These are phyloP conservation scores for Aphelenchoides avenae DNA, from an alignment of 1,140 invertebrate genomes.

Conservation along the genomic window DNA sequence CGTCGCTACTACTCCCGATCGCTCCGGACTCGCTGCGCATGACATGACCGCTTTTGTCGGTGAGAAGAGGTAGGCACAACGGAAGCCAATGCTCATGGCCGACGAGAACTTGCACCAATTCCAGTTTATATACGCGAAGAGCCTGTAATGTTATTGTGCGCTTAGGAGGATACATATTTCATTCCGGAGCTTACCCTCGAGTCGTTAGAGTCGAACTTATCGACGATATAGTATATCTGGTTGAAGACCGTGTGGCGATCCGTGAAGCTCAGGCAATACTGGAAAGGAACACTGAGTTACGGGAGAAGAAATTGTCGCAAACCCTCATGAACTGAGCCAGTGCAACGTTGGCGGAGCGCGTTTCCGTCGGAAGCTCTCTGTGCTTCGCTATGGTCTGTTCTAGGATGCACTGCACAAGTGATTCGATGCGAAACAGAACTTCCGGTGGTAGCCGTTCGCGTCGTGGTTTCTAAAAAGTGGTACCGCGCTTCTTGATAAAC, in stretches of 20 bases:
- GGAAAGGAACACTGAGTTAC: slow-evolving; percentile 51
- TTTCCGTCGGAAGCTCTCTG: slow-evolving; percentile 38
- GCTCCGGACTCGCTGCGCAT: slow-evolving; percentile 44
- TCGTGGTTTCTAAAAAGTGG: slow-evolving; percentile 24
- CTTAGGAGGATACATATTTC: too few species aligned
- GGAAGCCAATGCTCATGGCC: slow-evolving; percentile 64
- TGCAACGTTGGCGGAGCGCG: slow-evolving; percentile 46
- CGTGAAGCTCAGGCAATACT: slow-evolving; percentile 84
- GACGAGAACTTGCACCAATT: slow-evolving; percentile 60
- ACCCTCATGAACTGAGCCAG: slow-evolving; percentile 50
- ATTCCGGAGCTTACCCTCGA: slow-evolving; percentile 64
- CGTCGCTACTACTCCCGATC: too few species aligned
- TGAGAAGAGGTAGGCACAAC: slow-evolving; percentile 71
- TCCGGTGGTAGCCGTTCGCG: slow-evolving; percentile 28
- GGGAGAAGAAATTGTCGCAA: slow-evolving; percentile 1
- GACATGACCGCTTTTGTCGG: slow-evolving; percentile 62
- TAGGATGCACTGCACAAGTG: slow-evolving; percentile 16
- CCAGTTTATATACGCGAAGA: slow-evolving; percentile 51
- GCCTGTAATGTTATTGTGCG: slow-evolving; percentile 10
- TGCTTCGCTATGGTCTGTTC: slow-evolving; percentile 44
- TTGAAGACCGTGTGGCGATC: slow-evolving; percentile 86
- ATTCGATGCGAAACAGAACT: slow-evolving; percentile 29
- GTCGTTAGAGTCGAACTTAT: slow-evolving; percentile 77
- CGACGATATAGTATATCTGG: slow-evolving; percentile 78
- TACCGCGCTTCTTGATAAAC: slow-evolving; percentile 3